Percentiles rank a stretch among this genome's conserved stretches.
Evolutionary conservation across 2,113 vertebrate species (phyloP).

Genomic region (Anthoscopus minutus): DNA sequence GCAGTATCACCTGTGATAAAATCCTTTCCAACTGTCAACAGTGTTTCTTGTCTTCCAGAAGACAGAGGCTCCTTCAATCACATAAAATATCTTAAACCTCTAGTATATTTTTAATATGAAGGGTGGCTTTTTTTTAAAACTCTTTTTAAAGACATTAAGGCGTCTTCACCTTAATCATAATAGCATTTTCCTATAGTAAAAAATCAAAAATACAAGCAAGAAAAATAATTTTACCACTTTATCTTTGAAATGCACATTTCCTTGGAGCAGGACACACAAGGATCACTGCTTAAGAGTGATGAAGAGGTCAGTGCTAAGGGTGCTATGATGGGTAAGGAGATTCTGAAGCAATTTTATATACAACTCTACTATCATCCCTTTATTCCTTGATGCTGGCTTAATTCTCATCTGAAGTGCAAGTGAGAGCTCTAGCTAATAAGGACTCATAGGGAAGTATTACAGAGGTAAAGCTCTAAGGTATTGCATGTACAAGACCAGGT

Average conservation of each 20-base stretch:
- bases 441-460: neutral
- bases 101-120: neutral
- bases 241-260: neutral
- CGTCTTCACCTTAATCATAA: neutral
- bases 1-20: neutral
- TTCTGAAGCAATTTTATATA: neutral
- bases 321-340: neutral
- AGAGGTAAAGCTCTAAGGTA: neutral
- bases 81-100: neutral
- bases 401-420: neutral
- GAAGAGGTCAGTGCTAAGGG: neutral
- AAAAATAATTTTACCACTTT: neutral
- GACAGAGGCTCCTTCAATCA: neutral
- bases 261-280: neutral
- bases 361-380: neutral
- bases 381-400: neutral
- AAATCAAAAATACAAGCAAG: neutral
- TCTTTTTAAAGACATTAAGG: neutral
- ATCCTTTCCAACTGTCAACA: neutral
- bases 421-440: neutral
- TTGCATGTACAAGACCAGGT: neutral
- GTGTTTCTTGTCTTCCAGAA: neutral
- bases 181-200: neutral
- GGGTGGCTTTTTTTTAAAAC: accelerated
- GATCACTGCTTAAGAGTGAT: neutral